Base-by-base conservation (phyloP, 2,888 invertebrate species). In the Eretmocerus hayati region DNA sequence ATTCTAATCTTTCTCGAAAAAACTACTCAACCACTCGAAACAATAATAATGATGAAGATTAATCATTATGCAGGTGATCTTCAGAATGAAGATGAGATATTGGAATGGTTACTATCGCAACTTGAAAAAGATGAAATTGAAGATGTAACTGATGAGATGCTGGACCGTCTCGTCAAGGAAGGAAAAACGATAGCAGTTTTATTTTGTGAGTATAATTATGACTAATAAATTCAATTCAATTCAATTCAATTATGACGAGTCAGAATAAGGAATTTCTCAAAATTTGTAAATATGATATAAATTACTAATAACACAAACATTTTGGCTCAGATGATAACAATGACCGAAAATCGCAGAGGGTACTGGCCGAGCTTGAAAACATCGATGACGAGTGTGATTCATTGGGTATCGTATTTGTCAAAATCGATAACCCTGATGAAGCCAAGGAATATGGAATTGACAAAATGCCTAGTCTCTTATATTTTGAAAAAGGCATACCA, bases 111-210 rank as follows among this genome's bases (percentile, higher is more conserved):
- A 30, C 79, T 90, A 52, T 83, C 84, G 55, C 92, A 92, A 72
- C 76, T 90, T 58, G 90, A 91, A 69, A 88, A 86, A 62, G 92
- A 93, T 71, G 92, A 92, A 76, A 93, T 93, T 60, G 92, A 93
- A 76, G 92, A 93, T 73, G 88, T 93, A 37, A 92, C 91, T 41
- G 91, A 92, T 72, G 91, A 92, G 74, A 92, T 92, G 90, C 77
- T 93, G 60, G 90, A 91, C 69, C 86, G 85, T 67, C 78, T 93
- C 56, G 84, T 93, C 57, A 87, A 88, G 64, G 90, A 90, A 65
- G 89, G 90, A 58, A 89, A 89, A 72, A 88, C 85, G 57, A 78
- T 93, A 60, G 90, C 91, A 54, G 92, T 92, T 50, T 76, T 93
- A 50, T 93, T 93, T 73, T 92, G 92, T 92, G 79, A 82, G 84